Base-by-base conservation (phyloP, 2,888 invertebrate species). In the Sinhomidia bicolor region DNA sequence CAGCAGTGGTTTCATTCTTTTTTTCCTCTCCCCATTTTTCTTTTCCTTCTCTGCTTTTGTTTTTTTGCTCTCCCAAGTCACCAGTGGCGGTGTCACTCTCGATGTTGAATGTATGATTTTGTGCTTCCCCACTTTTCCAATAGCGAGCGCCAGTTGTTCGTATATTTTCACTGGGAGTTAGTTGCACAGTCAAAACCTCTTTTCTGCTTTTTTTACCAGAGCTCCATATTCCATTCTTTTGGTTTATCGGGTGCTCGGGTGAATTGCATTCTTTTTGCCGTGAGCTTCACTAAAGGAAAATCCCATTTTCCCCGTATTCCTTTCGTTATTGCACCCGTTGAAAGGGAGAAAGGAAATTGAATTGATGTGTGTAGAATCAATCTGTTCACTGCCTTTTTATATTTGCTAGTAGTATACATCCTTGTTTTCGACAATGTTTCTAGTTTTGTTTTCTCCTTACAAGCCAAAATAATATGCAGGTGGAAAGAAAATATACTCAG, bases 101-200 rank as follows among this genome's bases (percentile, higher is more conserved):
- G 12, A 29, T 9, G 4, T 65, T 3, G 20, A 10, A 1, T 74
- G 47, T 47, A 26, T 26, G 57, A 32, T 78, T 54, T 54, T 29
- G 14, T 78, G 12, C 54, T 78, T 78, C 78, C 29, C 10, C 20
- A 17, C 36, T 78, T 36, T 36, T 14, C 23, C 85, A 36, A 74
- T 76, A 81, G 81, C 76, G 57, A 17, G 80, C 87, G 80, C 87
- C 62, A 80, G 85, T 54, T 12, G 85, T 62, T n/a, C 57, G 9
- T 60, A 29, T 26, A 60, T 54, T 78, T 57, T 78, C 23, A 9
- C 14, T 0, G 57, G 9, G 32, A 57, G 54, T n/a, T 57, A 78
- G 57, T 9, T 41, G 7, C 10, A 7, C 26, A 29, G 5, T 14
- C 32, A 2, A 14, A 9, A 32, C 14, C 62, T 32, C 20, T 14